phyloP scores from a whole-genome alignment of 2,888 invertebrate species.

The Thalpophila matura region DNA sequence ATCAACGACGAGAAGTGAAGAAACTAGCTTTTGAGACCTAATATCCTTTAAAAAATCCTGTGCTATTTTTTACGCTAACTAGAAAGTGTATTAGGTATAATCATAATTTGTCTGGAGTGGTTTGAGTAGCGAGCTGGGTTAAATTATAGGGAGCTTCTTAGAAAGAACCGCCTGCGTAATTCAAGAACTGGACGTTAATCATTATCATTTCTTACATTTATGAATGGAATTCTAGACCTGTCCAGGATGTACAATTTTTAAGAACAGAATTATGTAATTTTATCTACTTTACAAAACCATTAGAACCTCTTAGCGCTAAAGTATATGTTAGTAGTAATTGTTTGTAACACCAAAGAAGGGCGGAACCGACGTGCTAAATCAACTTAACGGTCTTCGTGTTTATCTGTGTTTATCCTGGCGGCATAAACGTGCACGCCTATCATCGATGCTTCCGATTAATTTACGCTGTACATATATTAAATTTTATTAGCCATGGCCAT shows the following conservation, averaged over 20 bases:
- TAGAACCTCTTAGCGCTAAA: too few relatives aligned
- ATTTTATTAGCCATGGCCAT: slow-evolving; percentile 74
- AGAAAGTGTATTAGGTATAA: slow-evolving; percentile 79
- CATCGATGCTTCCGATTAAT: slow-evolving; percentile 84
- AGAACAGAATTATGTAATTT: slow-evolving; percentile 5
- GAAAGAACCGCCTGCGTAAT: slow-evolving; percentile 68
- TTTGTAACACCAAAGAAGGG: slow-evolving; percentile 58
- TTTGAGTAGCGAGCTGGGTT: slow-evolving; percentile 67
- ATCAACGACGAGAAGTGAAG: slow-evolving; percentile 15
- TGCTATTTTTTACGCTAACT: slow-evolving; percentile 70
- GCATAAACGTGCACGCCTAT: slow-evolving; percentile 78
- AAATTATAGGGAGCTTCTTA: slow-evolving; percentile 76
- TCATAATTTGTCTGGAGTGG: slow-evolving; percentile 73
- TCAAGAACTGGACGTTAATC: slow-evolving; percentile 64
- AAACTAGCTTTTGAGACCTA: slow-evolving; percentile 10
- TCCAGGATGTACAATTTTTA: slow-evolving; percentile 60
- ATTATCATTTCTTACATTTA: slow-evolving; percentile 71
- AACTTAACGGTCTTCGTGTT: slow-evolving; percentile 77
- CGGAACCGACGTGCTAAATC: slow-evolving; percentile 78
- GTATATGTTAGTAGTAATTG: slow-evolving; percentile 31
- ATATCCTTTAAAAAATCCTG: slow-evolving; percentile 33
- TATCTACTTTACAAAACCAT: too few relatives aligned
- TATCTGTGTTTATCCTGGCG: slow-evolving; percentile 83
- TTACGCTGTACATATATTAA: slow-evolving; percentile 69
- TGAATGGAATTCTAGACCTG: slow-evolving; percentile 61